Evolutionary conservation across 2,797 vertebrate species (phyloP).

Genomic region (Eutrigla gurnardus): DNA sequence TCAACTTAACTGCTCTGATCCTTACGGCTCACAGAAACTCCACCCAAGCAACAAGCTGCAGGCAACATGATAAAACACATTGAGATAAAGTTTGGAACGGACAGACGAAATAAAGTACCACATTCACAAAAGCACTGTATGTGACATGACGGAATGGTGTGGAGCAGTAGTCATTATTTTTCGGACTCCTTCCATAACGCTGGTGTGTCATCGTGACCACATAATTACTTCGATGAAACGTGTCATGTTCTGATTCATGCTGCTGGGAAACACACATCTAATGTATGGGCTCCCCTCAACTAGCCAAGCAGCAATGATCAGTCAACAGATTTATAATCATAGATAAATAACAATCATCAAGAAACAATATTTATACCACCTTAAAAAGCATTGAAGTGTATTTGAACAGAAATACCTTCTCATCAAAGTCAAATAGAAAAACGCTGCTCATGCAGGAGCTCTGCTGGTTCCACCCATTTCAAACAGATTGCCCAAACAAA

Average conservation of each 20-base stretch:
- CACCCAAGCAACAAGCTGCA: not conserved
- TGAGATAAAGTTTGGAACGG: not conserved
- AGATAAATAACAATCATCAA: conserved; percentile 2
- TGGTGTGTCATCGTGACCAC: conserved; percentile 51
- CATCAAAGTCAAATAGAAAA: conserved; percentile 1
- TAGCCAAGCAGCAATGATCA: conserved; percentile 5
- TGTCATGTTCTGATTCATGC: conserved; percentile 40
- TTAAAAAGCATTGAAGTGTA: conserved; percentile 6
- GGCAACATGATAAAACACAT: not conserved
- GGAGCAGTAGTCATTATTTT: conserved; percentile 19
- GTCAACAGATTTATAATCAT: not conserved
- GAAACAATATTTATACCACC: not conserved
- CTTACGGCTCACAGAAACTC: conserved; percentile 36
- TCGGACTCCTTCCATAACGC: conserved; percentile 28
- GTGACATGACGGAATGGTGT: not conserved
- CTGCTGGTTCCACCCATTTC: conserved; percentile 9
- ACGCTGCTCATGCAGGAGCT: not conserved
- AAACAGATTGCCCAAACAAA: conserved; percentile 5
- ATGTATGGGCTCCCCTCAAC: not conserved
- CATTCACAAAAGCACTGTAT: too few species aligned
- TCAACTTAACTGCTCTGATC: conserved; percentile 50
- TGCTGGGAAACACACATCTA: conserved; percentile 17
- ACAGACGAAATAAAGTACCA: not conserved
- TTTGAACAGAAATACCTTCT: conserved; percentile 13
- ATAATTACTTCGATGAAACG: conserved; percentile 52